phyloP scores from a whole-genome alignment of 2,797 vertebrate species.

The Allobates femoralis region DNA sequence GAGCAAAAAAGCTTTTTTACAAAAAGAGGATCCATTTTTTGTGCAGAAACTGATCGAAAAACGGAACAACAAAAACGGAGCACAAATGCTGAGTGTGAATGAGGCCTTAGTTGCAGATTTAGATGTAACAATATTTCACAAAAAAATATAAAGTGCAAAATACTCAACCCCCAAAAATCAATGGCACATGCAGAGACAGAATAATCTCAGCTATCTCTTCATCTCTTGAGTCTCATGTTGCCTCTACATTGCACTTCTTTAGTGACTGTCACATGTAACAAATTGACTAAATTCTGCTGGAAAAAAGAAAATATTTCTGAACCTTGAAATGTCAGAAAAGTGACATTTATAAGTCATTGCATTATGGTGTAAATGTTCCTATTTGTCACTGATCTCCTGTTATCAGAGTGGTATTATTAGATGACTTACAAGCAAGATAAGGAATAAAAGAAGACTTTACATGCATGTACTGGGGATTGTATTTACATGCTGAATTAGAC shows the following conservation, averaged over 20 bases:
- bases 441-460: constrained; percentile 8
- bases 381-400: constrained; percentile 36
- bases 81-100: too few relatives aligned
- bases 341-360: constrained; percentile 30
- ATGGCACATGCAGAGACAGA: neutral
- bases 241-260: neutral
- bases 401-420: constrained; percentile 2
- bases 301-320: constrained; percentile 33
- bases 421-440: constrained; percentile 28
- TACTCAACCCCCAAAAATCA: neutral
- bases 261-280: constrained; percentile 33
- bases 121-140: neutral
- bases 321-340: constrained; percentile 40
- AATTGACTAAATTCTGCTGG: constrained; percentile 10
- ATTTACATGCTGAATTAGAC: constrained; percentile 34
- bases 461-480: neutral
- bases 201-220: neutral
- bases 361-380: constrained; percentile 43
- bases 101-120: neutral
- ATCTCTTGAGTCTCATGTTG: too few relatives aligned
- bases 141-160: neutral
- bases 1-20: too few relatives aligned
- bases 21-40: too few relatives aligned
- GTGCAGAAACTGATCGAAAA: too few relatives aligned
- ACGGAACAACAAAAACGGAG: too few relatives aligned